These are phyloP conservation scores for Drosophila glabriapex DNA, from an alignment of 2,888 invertebrate species.

Conservation along the genomic window DNA sequence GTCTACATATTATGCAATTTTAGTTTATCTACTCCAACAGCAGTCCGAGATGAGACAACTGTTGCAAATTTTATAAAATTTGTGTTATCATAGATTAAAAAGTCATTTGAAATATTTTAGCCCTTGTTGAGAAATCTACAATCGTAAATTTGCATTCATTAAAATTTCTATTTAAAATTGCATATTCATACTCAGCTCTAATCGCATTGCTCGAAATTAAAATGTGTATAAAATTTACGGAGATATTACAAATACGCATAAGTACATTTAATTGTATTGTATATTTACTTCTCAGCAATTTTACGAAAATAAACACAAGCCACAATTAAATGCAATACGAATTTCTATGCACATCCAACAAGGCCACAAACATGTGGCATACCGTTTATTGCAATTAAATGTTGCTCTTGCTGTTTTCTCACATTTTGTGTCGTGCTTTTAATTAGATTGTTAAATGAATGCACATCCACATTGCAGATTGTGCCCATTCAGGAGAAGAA, in stretches of 20 bases:
- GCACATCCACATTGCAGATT: conserved; percentile 68
- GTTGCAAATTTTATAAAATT: neutral
- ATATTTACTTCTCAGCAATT: conserved; percentile 2
- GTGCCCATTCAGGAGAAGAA: conserved; percentile 86
- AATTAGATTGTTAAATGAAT: conserved; percentile 36
- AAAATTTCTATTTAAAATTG: neutral
- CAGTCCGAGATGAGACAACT: neutral
- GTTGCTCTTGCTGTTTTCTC: neutral
- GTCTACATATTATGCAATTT: conserved; percentile 1
- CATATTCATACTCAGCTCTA: neutral
- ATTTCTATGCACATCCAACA: neutral
- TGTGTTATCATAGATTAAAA: neutral
- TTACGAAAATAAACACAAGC: neutral
- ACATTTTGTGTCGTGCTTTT: conserved; percentile 3
- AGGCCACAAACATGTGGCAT: conserved; percentile 12
- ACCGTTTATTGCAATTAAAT: neutral
- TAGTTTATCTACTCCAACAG: neutral
- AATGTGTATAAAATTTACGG: neutral
- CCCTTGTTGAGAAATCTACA: neutral
- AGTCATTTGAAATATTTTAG: neutral
- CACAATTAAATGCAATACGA: neutral
- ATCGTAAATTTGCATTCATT: neutral
- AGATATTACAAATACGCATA: neutral
- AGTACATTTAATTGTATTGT: neutral
- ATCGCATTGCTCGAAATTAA: neutral